Evolutionary conservation across 2,113 vertebrate genomes (phyloP), one percentile per base, ranked within the genome.

Genomic region (Glaucomys volans): DNA sequence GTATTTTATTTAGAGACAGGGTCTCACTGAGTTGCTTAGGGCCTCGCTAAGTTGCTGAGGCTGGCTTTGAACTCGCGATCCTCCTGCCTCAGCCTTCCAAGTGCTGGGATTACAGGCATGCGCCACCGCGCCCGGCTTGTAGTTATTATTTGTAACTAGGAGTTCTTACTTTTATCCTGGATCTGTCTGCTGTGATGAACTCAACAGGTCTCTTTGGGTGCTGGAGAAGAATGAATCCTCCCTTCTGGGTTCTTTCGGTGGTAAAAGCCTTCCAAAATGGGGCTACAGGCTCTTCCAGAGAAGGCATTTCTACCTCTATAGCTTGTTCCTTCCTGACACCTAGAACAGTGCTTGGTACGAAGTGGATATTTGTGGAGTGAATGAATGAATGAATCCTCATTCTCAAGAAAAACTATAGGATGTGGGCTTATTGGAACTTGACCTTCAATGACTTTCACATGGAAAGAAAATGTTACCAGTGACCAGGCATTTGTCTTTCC

Each of bases 321-420:
- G 5, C 59, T 9, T 81, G 16, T 82, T 75, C 20, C 92, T 32
- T 62, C 22, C 24, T 69, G 57, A 90, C 8, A 24, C 5, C 32
- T 81, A 59, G 30, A 50, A n/a, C 35, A 57, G 5, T 26, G 9
- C 22, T 82, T 74, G 35, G 66, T 81, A 72, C 24, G 30, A 3
- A 50, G 52, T 71, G 52, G 92, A 50, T 80, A 50, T 20, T 67
- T 77, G 54, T 88, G n/a, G 47, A 85, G 66, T 71, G 26, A 74
- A 52, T 67, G 52, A 47, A 57, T 57, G 57, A 59, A 24, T 28
- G 44, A 75, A 67, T 82, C 59, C 28, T 92, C 20, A 64, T 57
- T 2, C 14, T 92, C 20, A 57, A 79, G 67, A 57, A 90, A 89
- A 59, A 18, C n/a, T 57, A 44, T 52, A 42, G 16, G 14, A 37